Conservation (phyloP, 2,888 invertebrate genomes). For the Polydrusus tereticollis region DNA sequence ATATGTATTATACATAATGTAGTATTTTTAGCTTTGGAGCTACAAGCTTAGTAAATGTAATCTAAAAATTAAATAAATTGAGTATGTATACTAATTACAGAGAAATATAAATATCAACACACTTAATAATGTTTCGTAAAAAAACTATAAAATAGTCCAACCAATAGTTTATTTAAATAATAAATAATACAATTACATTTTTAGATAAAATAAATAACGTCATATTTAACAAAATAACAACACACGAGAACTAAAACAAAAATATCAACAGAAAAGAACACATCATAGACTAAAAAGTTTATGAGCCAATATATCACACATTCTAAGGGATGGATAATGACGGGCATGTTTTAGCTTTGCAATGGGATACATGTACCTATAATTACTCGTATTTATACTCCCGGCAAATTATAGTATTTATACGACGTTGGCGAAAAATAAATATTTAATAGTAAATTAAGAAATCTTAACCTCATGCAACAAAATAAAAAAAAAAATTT, state of each 20-base stretch:
- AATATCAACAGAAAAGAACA: conserved; percentile 46
- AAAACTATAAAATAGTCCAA: neutral
- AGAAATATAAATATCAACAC: neutral
- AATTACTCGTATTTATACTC: no score
- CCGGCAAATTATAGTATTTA: no score
- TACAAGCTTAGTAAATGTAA: neutral
- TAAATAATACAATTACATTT: conserved; percentile 42
- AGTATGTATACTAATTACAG: neutral
- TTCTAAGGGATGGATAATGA: no score
- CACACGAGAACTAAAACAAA: conserved; percentile 41
- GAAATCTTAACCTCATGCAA: no score
- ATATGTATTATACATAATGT: neutral
- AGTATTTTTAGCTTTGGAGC: no score
- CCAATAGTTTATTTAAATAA: conserved; percentile 30
- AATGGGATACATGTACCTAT: no score
- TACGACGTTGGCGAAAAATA: no score
- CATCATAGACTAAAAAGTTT: conserved; percentile 19
- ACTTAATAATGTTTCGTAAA: neutral
- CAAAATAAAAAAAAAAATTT: no score
- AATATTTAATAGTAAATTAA: no score
- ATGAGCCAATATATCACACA: conserved; percentile 17
- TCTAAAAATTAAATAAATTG: neutral
- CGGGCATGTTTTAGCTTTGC: no score
- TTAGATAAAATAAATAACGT: conserved; percentile 31
- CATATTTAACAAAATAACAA: conserved; percentile 35